Evolutionary conservation across 2,888 invertebrate genomes (phyloP).

Genomic region (Pardosa pseudoannulata): DNA sequence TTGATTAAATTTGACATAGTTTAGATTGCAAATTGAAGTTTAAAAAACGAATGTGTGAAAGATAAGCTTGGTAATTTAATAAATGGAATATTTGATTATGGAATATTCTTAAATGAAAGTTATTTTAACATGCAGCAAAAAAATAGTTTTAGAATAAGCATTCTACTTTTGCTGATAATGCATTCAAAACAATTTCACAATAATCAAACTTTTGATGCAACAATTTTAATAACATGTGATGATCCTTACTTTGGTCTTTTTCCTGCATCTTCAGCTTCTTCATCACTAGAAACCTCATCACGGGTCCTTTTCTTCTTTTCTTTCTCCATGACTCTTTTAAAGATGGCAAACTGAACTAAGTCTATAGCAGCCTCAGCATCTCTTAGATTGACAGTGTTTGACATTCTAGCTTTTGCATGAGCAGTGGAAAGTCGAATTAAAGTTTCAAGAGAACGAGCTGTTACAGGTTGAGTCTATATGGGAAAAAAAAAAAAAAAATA

Average conservation of each 20-base stretch:
- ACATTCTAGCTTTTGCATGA: conserved; percentile 95
- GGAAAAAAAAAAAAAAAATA: neutral
- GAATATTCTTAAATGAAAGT: too few species aligned
- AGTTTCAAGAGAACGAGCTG: conserved; percentile 96
- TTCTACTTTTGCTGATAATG: too few species aligned
- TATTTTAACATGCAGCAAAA: too few species aligned
- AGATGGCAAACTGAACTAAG: conserved; percentile 95
- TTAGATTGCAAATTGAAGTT: too few species aligned
- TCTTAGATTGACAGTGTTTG: conserved; percentile 87
- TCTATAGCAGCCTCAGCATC: conserved; percentile 96
- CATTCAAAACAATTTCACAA: too few species aligned
- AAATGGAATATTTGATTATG: too few species aligned
- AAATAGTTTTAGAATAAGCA: too few species aligned
- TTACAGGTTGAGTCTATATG: conserved; percentile 94
- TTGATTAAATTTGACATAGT: too few species aligned
- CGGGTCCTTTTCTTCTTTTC: conserved; percentile 83
- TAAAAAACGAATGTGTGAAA: too few species aligned
- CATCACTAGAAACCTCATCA: conserved; percentile 79
- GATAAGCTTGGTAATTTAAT: too few species aligned
- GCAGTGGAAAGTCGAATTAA: conserved; percentile 97
- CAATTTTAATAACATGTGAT: too few species aligned
- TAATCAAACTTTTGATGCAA: too few species aligned
- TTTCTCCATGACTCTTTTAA: conserved; percentile 92
- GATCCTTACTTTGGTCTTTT: conserved; percentile 48
- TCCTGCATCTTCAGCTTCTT: conserved; percentile 79